Conservation (phyloP, 2,797 vertebrate genomes). For the Peromyscus nudipes region DNA sequence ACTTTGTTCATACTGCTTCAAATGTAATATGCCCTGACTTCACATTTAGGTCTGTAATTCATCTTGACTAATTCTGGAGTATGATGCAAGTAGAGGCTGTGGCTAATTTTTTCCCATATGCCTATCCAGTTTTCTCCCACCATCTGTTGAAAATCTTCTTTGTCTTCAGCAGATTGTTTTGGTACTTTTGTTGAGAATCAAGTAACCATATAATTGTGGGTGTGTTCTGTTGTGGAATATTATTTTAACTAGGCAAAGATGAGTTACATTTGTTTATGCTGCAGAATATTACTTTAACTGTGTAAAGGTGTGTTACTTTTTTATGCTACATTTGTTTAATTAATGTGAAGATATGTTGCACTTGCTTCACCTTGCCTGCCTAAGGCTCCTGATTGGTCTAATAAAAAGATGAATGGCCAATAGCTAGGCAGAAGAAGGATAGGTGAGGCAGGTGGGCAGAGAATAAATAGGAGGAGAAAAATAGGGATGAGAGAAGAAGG, state of each 20-base stretch:
- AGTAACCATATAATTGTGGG: background rate
- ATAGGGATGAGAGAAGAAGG: background rate
- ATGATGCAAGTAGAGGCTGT: background rate
- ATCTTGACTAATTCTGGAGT: background rate
- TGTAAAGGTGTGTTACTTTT: background rate
- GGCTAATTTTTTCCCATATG: background rate
- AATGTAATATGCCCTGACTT: background rate
- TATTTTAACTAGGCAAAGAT: background rate
- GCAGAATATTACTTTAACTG: background rate
- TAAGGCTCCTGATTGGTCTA: background rate
- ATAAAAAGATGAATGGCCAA: background rate
- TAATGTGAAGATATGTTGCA: background rate
- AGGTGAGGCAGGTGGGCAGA: background rate
- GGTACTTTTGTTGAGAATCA: slow-evolving; percentile 34
- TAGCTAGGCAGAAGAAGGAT: background rate
- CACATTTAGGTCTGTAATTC: background rate
- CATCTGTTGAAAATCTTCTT: background rate
- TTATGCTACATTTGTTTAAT: background rate
- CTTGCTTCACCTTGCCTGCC: background rate
- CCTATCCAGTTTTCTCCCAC: background rate
- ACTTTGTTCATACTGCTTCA: background rate
- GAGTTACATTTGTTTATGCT: background rate
- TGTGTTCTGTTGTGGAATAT: background rate
- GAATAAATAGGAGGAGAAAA: background rate
- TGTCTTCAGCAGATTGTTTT: background rate